Conservation (phyloP, 2,797 vertebrate genomes). For the Danio tinwini region DNA sequence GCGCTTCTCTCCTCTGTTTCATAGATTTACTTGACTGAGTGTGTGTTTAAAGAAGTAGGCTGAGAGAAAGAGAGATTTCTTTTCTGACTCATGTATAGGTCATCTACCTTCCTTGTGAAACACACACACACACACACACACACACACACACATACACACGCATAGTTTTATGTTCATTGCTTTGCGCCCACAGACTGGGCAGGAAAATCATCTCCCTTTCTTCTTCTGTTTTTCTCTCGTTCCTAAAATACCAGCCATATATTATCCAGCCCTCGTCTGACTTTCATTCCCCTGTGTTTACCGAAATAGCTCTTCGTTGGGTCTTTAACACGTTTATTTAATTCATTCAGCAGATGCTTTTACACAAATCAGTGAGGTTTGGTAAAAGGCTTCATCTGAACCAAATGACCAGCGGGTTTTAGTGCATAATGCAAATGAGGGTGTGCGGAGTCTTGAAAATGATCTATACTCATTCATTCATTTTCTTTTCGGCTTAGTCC, state of each 20-base stretch:
- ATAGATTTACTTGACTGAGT: not conserved
- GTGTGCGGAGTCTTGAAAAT: not conserved
- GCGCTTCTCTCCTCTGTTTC: not conserved
- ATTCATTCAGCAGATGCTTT: slow-evolving; percentile 6
- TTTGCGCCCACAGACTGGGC: slow-evolving; percentile 50
- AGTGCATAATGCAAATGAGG: not conserved
- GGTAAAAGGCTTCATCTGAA: not conserved
- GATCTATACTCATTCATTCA: too few species aligned
- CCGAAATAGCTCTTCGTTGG: slow-evolving; percentile 31
- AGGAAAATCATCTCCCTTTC: slow-evolving; percentile 34
- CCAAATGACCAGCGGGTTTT: not conserved
- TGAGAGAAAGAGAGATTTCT: slow-evolving; percentile 3
- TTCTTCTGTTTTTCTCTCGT: slow-evolving; percentile 9
- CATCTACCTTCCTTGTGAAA: slow-evolving; percentile 10
- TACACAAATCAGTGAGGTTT: not conserved
- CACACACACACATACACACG: not conserved
- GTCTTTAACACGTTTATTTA: slow-evolving; percentile 10
- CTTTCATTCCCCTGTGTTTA: slow-evolving; percentile 8
- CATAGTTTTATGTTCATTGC: slow-evolving; percentile 35
- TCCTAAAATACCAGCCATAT: slow-evolving; percentile 40
- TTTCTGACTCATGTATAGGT: slow-evolving; percentile 36
- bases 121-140: slow-evolving; percentile 3
- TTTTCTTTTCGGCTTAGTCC: too few species aligned
- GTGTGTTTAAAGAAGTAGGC: not conserved
- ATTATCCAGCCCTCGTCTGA: slow-evolving; percentile 11